Base-by-base conservation (phyloP, 2,797 vertebrate genomes). In the Enteromius trimaculatus region DNA sequence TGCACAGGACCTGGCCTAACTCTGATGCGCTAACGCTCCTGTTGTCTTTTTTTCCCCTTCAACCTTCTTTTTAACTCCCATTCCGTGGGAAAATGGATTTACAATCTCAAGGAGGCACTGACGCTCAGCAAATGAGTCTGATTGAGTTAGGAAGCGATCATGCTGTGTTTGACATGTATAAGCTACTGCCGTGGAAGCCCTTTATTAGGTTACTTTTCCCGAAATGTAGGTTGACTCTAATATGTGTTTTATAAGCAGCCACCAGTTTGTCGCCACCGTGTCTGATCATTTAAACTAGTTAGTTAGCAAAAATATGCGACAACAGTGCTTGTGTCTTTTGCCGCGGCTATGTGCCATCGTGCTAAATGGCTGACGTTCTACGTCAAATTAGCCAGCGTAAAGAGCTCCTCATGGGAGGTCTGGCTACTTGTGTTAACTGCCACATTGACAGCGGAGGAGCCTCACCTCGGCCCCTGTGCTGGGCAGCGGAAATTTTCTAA, bases 241-340 rank as follows among this genome's bases (percentile, higher is more conserved):
- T 62, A 34, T 16, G 60, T 82, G 86, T 87, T 85, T 92, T 89
- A 91, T 88, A 86, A 90, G 89, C 84, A 85, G 87, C 90, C 88
- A 86, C 92, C 90, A 89, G 87, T 82, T 0, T 74, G 87, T 85
- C 82, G 86, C 88, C 83, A 44, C 69, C 14, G 17, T 55, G 88
- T 92, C 91, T 89, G 88, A 86, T 82, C 75, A 84, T 87, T 88
- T 90, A 87, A 93, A 90, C 88, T 65, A 90, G 90, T 91, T 89
- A 90, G 88, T 89, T 86, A 89, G 88, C 89, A 86, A 85, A 80
- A 90, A 89, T 86, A 86, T 92, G 88, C 89, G 85, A 85, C 84
- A 83, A 88, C 86, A 88, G n/a, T 17, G 7, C 17, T 47, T 42
- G 51, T 68, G 76, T 51, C 51, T 70, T 69, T 64, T 74, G 16